A percentile compares a stretch with the other conserved stretches of the same genome.
Conservation (phyloP, 2,888 invertebrate genomes). For the Copidosoma aretas region DNA sequence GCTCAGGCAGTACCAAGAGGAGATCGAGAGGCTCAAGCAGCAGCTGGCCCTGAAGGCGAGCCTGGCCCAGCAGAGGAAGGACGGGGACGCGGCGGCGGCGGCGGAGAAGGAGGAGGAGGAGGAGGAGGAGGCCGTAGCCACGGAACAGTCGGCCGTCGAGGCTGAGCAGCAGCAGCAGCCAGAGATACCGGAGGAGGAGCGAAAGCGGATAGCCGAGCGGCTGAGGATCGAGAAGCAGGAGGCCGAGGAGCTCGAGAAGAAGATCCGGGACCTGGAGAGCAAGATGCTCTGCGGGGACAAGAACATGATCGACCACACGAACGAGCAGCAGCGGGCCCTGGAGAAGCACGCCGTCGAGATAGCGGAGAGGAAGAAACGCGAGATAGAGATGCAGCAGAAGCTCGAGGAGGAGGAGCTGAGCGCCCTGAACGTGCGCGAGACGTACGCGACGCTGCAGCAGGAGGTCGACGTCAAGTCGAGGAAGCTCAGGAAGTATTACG, state of each 20-base stretch:
- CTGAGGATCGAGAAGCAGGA: slow-evolving; percentile 75
- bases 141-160: slow-evolving; percentile 76
- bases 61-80: slow-evolving; percentile 58
- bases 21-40: slow-evolving; percentile 78
- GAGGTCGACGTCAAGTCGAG: slow-evolving; percentile 97
- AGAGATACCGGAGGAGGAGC: slow-evolving; percentile 62
- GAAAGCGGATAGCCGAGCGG: slow-evolving; percentile 65
- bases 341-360: slow-evolving; percentile 87
- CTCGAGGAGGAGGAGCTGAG: slow-evolving; percentile 94
- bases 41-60: slow-evolving; percentile 57
- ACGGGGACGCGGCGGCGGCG: slow-evolving; percentile 65
- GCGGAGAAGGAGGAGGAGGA: slow-evolving; percentile 63
- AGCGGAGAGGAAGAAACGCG: slow-evolving; percentile 81
- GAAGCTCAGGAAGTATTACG: slow-evolving; percentile 88
- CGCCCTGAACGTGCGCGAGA: slow-evolving; percentile 87
- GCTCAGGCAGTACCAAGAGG: slow-evolving; percentile 92
- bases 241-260: slow-evolving; percentile 77
- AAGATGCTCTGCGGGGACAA: slow-evolving; percentile 93
- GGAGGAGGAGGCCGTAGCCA: slow-evolving; percentile 57
- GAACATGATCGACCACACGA: slow-evolving; percentile 93
- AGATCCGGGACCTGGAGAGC: slow-evolving; percentile 87
- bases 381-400: slow-evolving; percentile 92
- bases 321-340: slow-evolving; percentile 88
- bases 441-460: slow-evolving; percentile 90
- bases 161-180: slow-evolving; percentile 48